These are phyloP conservation scores for Macropodus opercularis DNA, from an alignment of 2,797 vertebrate species.

Conservation along the genomic window DNA sequence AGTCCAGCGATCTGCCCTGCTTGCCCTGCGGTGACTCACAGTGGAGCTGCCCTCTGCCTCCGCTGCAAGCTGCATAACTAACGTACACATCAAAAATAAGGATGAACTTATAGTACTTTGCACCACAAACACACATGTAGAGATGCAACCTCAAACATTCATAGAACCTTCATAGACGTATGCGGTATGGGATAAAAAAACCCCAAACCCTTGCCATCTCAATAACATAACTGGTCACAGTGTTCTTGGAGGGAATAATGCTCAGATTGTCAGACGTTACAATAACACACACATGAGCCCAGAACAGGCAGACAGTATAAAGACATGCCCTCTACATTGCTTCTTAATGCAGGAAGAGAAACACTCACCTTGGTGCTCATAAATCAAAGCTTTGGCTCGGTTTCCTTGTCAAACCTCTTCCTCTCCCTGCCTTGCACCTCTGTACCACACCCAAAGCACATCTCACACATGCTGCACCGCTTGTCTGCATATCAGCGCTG, in stretches of 20 bases:
- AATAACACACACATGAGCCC: slow-evolving; percentile 1
- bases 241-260: neutral
- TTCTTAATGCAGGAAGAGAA: slow-evolving; percentile 15
- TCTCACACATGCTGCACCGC: slow-evolving; percentile 51
- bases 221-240: neutral
- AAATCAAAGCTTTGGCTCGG: slow-evolving; percentile 39
- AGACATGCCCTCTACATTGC: neutral
- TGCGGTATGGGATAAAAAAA: too few species aligned
- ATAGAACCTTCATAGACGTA: too few species aligned
- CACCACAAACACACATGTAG: slow-evolving; percentile 17
- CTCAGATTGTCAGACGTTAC: slow-evolving; percentile 1
- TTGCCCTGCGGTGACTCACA: slow-evolving; percentile 74
- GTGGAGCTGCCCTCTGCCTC: slow-evolving; percentile 49
- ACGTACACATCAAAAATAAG: slow-evolving; percentile 13
- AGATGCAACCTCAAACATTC: slow-evolving; percentile 16
- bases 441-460: slow-evolving; percentile 60
- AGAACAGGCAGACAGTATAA: neutral
- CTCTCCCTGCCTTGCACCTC: slow-evolving; percentile 47
- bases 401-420: slow-evolving; percentile 29
- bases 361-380: slow-evolving; percentile 63
- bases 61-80: neutral
- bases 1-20: slow-evolving; percentile 64
- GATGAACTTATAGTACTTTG: slow-evolving; percentile 30
- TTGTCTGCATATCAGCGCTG: slow-evolving; percentile 47
- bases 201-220: neutral